Percentiles rank a stretch among this genome's conserved stretches.
These are phyloP conservation scores for Drosophila cognata DNA, from an alignment of 2,888 invertebrate species.

Conservation along the genomic window DNA sequence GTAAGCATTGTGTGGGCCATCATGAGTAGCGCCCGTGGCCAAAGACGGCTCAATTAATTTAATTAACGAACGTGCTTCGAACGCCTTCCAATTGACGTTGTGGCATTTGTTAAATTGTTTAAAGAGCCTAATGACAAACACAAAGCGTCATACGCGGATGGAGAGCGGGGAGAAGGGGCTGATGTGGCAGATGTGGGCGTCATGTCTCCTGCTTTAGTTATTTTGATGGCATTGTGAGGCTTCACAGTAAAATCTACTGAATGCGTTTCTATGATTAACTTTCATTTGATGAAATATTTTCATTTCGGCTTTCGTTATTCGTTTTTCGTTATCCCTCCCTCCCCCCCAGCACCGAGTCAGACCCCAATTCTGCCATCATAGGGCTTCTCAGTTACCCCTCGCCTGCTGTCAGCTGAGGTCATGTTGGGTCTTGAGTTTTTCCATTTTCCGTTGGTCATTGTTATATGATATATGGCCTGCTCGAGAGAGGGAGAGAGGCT, in stretches of 20 bases:
- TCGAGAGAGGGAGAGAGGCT: not conserved
- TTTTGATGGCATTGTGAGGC: conserved; percentile 62
- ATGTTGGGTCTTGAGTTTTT: conserved; percentile 28
- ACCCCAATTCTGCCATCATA: conserved; percentile 21
- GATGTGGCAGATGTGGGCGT: conserved; percentile 41
- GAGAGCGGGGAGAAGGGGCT: not conserved
- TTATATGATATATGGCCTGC: conserved; percentile 16
- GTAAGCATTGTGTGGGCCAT: not conserved
- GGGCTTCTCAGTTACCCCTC: conserved; percentile 44
- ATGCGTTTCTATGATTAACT: conserved; percentile 71
- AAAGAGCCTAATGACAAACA: conserved; percentile 42
- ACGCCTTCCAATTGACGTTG: conserved; percentile 65
- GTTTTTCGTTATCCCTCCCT: conserved; percentile 20
- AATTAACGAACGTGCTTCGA: conserved; percentile 61
- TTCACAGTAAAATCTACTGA: conserved; percentile 65
- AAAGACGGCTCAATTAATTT: conserved; percentile 65
- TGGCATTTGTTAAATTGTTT: conserved; percentile 68
- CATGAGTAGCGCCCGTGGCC: conserved; percentile 26
- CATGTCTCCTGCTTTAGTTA: conserved; percentile 55
- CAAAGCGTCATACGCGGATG: not conserved
- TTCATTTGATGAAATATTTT: conserved; percentile 73
- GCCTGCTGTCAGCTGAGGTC: conserved; percentile 53
- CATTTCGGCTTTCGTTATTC: conserved; percentile 58
- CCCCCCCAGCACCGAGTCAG: not conserved
- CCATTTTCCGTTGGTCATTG: conserved; percentile 21